phyloP scores from a whole-genome alignment of 2,113 vertebrate species.

The Montifringilla adamsi region DNA sequence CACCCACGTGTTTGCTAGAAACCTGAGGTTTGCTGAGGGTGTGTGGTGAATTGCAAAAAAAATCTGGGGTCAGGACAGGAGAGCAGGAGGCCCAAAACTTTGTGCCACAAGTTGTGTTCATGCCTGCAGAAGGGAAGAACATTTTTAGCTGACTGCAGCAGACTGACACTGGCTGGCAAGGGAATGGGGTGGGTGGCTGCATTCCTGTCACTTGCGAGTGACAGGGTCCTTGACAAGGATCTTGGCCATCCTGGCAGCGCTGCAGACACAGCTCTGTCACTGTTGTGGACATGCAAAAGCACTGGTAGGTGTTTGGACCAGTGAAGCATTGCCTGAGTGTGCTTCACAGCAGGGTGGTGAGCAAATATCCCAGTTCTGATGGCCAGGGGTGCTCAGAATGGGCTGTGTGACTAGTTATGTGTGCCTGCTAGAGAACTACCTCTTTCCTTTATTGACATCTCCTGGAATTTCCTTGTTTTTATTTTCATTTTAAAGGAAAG shows the following conservation, averaged over 20 bases:
- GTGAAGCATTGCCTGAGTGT: not conserved
- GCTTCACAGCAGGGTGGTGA: not conserved
- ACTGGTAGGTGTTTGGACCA: not conserved
- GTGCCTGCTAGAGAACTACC: not conserved
- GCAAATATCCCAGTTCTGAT: not conserved
- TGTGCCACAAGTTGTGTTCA: not conserved
- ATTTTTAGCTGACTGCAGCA: not conserved
- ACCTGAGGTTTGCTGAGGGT: not conserved
- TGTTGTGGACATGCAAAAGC: rapidly evolving
- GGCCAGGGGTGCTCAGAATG: not conserved
- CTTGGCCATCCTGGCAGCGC: not conserved
- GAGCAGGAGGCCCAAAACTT: not conserved
- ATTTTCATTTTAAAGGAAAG: not conserved
- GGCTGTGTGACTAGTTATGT: not conserved
- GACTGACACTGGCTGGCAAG: not conserved
- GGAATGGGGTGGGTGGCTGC: not conserved
- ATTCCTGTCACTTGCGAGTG: not conserved
- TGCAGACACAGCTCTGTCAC: not conserved
- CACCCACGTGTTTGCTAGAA: not conserved
- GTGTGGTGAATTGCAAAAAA: not conserved
- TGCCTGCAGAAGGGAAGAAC: not conserved
- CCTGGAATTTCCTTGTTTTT: not conserved
- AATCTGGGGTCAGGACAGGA: not conserved
- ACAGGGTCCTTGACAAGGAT: not conserved
- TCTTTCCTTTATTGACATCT: not conserved